Evolutionary conservation across 2,113 vertebrate genomes (phyloP).

Genomic region (Colius striatus): DNA sequence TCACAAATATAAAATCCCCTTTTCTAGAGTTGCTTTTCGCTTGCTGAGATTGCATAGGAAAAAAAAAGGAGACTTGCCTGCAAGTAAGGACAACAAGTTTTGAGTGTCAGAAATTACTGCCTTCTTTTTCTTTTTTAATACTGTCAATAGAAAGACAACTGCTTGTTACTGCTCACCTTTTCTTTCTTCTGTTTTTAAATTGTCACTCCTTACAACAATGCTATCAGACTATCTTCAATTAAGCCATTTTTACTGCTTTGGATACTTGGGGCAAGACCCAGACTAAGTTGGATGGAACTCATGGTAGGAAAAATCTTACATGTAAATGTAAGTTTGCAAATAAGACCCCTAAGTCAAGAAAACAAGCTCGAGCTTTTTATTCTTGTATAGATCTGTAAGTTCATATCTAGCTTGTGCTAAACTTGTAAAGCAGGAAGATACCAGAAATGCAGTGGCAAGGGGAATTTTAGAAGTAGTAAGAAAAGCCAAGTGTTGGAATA

Average conservation of each 20-base stretch:
- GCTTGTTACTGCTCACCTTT: background rate
- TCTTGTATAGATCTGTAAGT: background rate
- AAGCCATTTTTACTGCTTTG: background rate
- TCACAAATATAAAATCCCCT: background rate
- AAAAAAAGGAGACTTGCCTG: background rate
- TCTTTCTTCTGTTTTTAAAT: slow-evolving; percentile 13
- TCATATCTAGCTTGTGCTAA: background rate
- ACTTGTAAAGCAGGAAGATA: background rate
- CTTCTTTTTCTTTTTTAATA: background rate
- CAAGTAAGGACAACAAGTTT: background rate
- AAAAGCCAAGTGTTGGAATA: background rate
- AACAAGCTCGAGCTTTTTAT: background rate
- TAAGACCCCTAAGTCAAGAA: background rate
- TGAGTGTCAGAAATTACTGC: background rate
- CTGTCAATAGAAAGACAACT: background rate
- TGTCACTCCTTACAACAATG: background rate
- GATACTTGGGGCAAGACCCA: background rate
- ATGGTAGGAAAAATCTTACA: background rate
- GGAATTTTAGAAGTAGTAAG: background rate
- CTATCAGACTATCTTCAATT: background rate
- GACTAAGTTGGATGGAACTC: background rate
- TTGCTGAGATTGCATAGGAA: background rate
- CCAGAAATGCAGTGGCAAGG: background rate
- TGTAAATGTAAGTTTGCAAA: background rate
- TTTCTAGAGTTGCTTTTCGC: background rate